Conservation (phyloP, 2,797 vertebrate species). For the Anolis apletophallus region DNA sequence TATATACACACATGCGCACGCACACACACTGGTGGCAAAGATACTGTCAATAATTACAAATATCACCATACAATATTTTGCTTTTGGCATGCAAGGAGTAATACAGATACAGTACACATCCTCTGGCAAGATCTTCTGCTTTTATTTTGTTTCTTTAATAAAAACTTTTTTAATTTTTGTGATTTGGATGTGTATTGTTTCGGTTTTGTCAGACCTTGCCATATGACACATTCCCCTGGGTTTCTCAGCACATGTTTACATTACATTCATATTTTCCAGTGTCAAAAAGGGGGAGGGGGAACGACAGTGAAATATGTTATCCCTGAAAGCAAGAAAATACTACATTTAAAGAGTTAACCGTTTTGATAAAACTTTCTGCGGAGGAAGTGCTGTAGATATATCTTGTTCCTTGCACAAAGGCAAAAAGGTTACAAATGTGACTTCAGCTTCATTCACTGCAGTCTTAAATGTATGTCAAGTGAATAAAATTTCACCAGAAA, state of each 20-base stretch:
- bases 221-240: not conserved
- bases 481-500: not conserved
- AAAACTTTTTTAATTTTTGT: not conserved
- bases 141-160: not conserved
- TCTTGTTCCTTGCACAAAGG: not conserved
- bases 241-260: slow-evolving; percentile 9
- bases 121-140: slow-evolving; percentile 26
- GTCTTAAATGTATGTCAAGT: not conserved
- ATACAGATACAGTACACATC: slow-evolving; percentile 19
- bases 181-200: slow-evolving; percentile 10
- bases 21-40: slow-evolving; percentile 38
- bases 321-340: not conserved
- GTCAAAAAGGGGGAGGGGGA: not conserved
- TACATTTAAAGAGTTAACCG: slow-evolving; percentile 7
- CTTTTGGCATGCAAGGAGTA: slow-evolving; percentile 16
- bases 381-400: slow-evolving; percentile 1
- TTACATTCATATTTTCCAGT: not conserved
- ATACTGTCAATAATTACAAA: slow-evolving; percentile 43
- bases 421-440: slow-evolving; percentile 7
- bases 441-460: not conserved
- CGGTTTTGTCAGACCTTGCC: not conserved
- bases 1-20: slow-evolving; percentile 9
- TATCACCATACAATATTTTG: not conserved
- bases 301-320: not conserved
- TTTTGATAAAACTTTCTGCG: slow-evolving; percentile 42